A percentile compares a stretch with the other conserved stretches of the same genome.
These are phyloP conservation scores for Bovichtus diacanthus DNA, from an alignment of 2,797 vertebrate species.

Conservation along the genomic window DNA sequence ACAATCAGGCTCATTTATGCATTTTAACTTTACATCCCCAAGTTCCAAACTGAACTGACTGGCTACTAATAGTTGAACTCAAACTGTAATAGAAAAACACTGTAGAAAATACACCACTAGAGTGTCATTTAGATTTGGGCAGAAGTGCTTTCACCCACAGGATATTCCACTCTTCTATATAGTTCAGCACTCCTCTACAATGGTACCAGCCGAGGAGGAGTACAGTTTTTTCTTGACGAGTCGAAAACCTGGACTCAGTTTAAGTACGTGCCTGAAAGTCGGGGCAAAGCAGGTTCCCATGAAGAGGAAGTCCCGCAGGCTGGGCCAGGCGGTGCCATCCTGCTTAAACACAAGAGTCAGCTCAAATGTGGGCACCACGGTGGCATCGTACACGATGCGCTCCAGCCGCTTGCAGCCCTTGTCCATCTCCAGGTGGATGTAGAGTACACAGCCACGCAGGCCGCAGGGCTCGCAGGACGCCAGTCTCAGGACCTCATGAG, in stretches of 20 bases:
- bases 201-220: conserved; percentile 88
- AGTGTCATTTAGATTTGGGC: conserved; percentile 72
- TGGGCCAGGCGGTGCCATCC: conserved; percentile 88
- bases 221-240: conserved; percentile 92
- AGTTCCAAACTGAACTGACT: conserved; percentile 39
- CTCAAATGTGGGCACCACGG: conserved; percentile 91
- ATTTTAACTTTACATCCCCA: conserved; percentile 31
- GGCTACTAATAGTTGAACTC: conserved; percentile 34
- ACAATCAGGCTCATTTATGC: conserved; percentile 28
- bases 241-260: conserved; percentile 90
- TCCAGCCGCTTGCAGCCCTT: conserved; percentile 88
- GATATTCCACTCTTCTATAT: background rate
- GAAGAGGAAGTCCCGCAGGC: conserved; percentile 88
- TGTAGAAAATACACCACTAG: conserved; percentile 66
- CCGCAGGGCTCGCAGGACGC: conserved; percentile 90
- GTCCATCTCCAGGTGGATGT: conserved; percentile 87
- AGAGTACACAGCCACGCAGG: conserved; percentile 88
- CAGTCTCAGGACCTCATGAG: conserved; percentile 87
- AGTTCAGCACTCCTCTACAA: conserved; percentile 89
- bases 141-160: conserved; percentile 70
- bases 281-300: conserved; percentile 88
- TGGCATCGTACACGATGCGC: conserved; percentile 86
- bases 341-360: conserved; percentile 92
- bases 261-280: conserved; percentile 83
- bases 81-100: conserved; percentile 69